Base-by-base conservation (phyloP, 2,113 vertebrate species). In the Misgurnus mizolepis region DNA sequence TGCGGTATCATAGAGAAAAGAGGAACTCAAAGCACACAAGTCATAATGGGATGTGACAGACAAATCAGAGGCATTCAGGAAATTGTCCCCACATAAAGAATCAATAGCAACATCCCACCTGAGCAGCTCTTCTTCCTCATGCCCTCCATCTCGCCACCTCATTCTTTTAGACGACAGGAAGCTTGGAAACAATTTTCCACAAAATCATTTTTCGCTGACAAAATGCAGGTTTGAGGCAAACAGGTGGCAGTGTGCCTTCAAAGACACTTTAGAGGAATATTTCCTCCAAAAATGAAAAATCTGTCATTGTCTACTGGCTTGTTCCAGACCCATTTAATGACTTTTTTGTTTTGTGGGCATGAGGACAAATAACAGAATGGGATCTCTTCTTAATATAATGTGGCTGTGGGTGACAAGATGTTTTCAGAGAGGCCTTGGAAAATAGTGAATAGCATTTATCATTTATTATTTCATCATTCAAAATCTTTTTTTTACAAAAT, bases 41-140 rank as follows among this genome's bases (percentile, higher is more conserved):
- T 84, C 78, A 85, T 90, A 86, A 90, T 90, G 79, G 86, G 88
- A 90, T 88, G 86, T 91, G 90, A 89, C 89, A 89, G 86, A 91
- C 85, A 87, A 90, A 91, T 89, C 86, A 87, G 87, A 85, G 82
- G 86, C 78, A 84, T 86, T 87, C 81, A 84, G 88, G 83, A 90
- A 85, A 89, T 88, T 88, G 85, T 85, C 85, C 89, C 43, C 78
- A 85, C 86, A 86, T 83, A 86, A 87, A 72, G 81, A 88, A 90
- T 91, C 89, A 87, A 90, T 90, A 91, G 80, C 47, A 43, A 69
- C 76, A 67, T 75, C 82, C 74, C 71, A 80, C 67, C 76, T 74
- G 80, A 81, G 83, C 83, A 77, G 78, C 84, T 79, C 65, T 65
- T 83, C 66, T 58, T 56, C 84, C 82, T 79, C 34, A 73, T 83